Percentiles rank a stretch among this genome's conserved stretches.
Conservation (phyloP, 2,113 vertebrate genomes). For the Coracopsis vasa region DNA sequence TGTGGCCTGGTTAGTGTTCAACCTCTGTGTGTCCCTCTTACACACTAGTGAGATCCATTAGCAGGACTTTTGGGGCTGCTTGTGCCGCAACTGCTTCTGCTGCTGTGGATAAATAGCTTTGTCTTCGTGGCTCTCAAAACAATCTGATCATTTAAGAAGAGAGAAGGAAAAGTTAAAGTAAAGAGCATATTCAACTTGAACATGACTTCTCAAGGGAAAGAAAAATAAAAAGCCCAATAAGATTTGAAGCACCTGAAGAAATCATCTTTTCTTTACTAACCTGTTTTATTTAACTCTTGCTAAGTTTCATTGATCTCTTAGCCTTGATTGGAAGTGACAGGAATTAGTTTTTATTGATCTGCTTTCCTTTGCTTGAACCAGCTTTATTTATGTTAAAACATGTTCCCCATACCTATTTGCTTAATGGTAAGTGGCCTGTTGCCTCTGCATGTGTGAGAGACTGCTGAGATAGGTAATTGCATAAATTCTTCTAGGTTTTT, state of each 20-base stretch:
- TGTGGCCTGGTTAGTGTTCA: background rate
- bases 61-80: background rate
- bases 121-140: background rate
- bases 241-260: background rate
- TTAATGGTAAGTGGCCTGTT: slow-evolving; percentile 5
- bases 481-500: background rate
- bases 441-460: background rate
- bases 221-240: background rate
- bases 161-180: background rate
- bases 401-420: background rate
- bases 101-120: background rate
- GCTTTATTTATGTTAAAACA: slow-evolving; percentile 61
- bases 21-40: background rate
- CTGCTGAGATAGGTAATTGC: background rate
- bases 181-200: background rate
- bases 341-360: slow-evolving; percentile 63
- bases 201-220: background rate
- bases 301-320: slow-evolving; percentile 34
- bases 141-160: background rate
- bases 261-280: background rate
- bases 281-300: slow-evolving; percentile 4
- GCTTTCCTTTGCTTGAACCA: slow-evolving; percentile 51
- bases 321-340: slow-evolving; percentile 38
- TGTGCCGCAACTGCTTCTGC: background rate
- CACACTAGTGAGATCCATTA: background rate